Percentiles rank a stretch among this genome's conserved stretches.
Conservation (phyloP, 2,113 vertebrate genomes). For the Orientallactaga bullata region DNA sequence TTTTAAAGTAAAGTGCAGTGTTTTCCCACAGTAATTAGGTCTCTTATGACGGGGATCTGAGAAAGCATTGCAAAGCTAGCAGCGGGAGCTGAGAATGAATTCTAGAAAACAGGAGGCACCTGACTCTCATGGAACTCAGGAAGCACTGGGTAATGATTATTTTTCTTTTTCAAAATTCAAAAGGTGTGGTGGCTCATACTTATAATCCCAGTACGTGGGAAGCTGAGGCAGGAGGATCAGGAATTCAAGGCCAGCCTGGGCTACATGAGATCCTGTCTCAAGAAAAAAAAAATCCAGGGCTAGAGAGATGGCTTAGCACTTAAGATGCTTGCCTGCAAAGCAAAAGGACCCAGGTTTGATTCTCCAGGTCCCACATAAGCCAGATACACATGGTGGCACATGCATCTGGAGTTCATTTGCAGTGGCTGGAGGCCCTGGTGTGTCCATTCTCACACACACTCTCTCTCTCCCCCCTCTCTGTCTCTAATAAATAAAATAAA, state of each 20-base stretch:
- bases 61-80: conserved; percentile 43
- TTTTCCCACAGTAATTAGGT: conserved; percentile 51
- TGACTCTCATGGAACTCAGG: not conserved
- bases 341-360: too few relatives aligned
- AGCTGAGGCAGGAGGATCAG: not conserved
- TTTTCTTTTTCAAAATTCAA: not conserved
- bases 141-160: not conserved
- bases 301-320: too few relatives aligned
- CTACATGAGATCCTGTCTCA: too few relatives aligned
- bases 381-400: too few relatives aligned
- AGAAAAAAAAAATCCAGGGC: too few relatives aligned
- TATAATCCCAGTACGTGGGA: not conserved
- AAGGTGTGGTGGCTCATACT: not conserved
- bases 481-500: too few relatives aligned
- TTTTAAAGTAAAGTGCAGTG: not conserved
- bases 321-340: too few relatives aligned
- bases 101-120: not conserved
- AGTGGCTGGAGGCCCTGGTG: too few relatives aligned
- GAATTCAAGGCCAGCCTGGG: not conserved
- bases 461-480: too few relatives aligned
- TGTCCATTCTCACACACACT: too few relatives aligned
- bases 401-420: too few relatives aligned
- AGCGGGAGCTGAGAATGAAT: not conserved
- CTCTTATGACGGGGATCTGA: not conserved
- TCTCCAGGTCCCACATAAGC: too few relatives aligned